Evolutionary conservation across 2,888 invertebrate species (phyloP), one percentile per base, ranked within the genome.

Genomic region (Nymphalis c-album): DNA sequence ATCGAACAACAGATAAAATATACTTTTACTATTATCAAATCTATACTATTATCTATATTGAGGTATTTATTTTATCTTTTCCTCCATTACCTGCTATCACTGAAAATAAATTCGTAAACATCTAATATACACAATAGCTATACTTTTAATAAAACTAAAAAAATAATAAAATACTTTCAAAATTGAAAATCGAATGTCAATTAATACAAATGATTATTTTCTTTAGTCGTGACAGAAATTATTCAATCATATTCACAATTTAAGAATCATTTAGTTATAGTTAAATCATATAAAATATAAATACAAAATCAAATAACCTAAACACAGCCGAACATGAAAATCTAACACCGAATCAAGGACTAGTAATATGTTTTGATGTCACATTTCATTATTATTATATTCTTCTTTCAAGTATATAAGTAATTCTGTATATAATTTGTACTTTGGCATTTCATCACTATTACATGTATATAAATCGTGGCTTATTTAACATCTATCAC

Each of bases 281-380:
- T 48, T 7, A 45, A 48, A n/a, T n/a, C n/a, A n/a, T n/a, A n/a
- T n/a, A 60, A 62, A 63, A 63, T 63, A 65, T 57, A 69, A 72
- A 68, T 73, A 68, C 74, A 74, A 78, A 79, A 74, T 73, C 78
- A 79, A 76, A 73, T 73, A 81, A 84, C 77, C 76, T 77, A 78
- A 84, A 87, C 90, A 90, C 90, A 91, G 90, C 90, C 90, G 82
- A 80, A 87, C 80, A 85, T 76, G 78, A 89, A 90, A 89, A 90
- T 88, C 88, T 82, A 83, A 75, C 70, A 74, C 75, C 77, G 75
- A 77, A 66, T 51, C 51, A 46, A 67, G 59, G 68, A 71, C 55
- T 60, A 60, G 65, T 66, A 51, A 63, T 68, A 20, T 35, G 47
- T 62, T 64, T 22, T 48, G 53, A 57, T 51, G 58, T 61, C 65